Evolutionary conservation across 2,113 vertebrate genomes (phyloP).

Genomic region (Melozone crissalis): DNA sequence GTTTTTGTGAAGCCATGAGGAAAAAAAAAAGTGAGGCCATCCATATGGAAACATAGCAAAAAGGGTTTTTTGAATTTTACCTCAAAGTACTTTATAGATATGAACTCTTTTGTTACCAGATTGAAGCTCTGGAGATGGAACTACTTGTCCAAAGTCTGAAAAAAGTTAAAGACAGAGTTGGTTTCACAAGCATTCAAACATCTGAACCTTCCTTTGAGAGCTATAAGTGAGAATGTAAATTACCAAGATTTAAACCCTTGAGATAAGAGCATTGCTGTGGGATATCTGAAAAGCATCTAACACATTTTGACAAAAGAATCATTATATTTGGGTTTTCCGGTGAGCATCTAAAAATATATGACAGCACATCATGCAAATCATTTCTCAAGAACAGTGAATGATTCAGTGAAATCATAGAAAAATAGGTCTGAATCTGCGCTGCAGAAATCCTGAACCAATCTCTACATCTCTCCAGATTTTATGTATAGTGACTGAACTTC

Average conservation of each 20-base stretch:
- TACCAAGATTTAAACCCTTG: not conserved
- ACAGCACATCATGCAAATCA: not conserved
- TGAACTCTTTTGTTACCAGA: not conserved
- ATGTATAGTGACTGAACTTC: not conserved
- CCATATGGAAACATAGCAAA: not conserved
- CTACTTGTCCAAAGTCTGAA: not conserved
- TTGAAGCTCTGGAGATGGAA: not conserved
- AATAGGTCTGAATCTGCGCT: not conserved
- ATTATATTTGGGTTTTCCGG: not conserved
- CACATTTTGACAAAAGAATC: not conserved
- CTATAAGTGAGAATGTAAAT: not conserved
- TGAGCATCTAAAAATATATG: not conserved
- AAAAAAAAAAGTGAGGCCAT: not conserved
- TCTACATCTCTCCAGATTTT: rapidly evolving
- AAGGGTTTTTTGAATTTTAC: not conserved
- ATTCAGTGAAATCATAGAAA: not conserved
- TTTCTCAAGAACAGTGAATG: not conserved
- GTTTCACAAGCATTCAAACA: not conserved
- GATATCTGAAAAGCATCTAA: not conserved
- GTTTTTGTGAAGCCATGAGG: not conserved
- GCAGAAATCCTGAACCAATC: not conserved
- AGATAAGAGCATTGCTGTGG: not conserved
- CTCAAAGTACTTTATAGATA: not conserved
- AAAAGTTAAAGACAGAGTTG: not conserved
- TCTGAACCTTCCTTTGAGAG: not conserved